A percentile compares a stretch with the other conserved stretches of the same genome.
Conservation (phyloP, 92 coral and sea anemone species). For the Bergia puertoricense region DNA sequence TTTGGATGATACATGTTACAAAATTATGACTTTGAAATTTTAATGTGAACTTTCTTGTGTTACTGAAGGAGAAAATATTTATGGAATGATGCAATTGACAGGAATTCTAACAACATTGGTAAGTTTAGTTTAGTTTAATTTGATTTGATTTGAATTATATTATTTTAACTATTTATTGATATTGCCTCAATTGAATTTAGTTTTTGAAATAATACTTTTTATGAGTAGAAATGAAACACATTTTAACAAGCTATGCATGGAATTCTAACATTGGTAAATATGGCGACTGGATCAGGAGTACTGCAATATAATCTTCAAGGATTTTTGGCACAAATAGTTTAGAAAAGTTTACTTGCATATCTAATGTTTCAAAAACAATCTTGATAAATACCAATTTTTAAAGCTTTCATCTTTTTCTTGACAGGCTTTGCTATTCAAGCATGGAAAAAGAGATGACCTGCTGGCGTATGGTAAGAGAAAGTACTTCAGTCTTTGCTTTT, state of each 20-base stretch:
- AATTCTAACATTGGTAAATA: neutral
- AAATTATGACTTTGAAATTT: neutral
- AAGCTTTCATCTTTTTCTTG: neutral
- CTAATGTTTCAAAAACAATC: neutral
- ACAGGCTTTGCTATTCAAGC: slow-evolving; percentile 92
- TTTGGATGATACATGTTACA: neutral
- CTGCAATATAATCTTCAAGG: no score
- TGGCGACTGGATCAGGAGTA: neutral
- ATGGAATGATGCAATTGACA: slow-evolving; percentile 85
- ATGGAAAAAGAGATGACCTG: slow-evolving; percentile 96
- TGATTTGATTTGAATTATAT: neutral
- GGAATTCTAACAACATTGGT: slow-evolving; percentile 93
- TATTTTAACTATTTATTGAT: no score
- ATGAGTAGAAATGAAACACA: neutral
- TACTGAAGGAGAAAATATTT: slow-evolving; percentile 66
- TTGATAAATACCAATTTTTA: neutral
- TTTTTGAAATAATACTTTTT: no score
- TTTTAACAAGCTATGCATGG: neutral
- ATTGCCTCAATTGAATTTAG: neutral
- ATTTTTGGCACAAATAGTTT: neutral
- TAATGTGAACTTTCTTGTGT: neutral
- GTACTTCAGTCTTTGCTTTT: no score
- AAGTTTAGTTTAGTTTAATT: neutral
- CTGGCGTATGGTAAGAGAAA: slow-evolving; percentile 74
- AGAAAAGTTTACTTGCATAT: neutral